A percentile compares a stretch with the other conserved stretches of the same genome.
phyloP scores from a whole-genome alignment of 2,888 invertebrate genomes.

The Polylopha cassiicola region DNA sequence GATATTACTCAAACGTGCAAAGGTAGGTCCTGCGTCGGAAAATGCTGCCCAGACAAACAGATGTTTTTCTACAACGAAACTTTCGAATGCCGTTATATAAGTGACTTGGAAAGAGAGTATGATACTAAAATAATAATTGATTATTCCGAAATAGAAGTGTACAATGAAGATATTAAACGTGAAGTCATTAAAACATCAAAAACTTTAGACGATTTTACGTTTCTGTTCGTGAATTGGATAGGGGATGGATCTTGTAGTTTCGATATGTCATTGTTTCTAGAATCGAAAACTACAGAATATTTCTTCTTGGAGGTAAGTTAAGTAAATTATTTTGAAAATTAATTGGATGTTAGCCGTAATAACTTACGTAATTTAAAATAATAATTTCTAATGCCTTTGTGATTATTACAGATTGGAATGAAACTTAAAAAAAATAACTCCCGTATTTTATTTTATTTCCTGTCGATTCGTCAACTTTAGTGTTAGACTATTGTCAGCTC shows the following conservation, averaged over 20 bases:
- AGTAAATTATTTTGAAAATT: no score
- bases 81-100: background rate
- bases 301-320: no score
- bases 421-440: no score
- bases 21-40: conserved; percentile 1
- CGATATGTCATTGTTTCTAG: conserved; percentile 1
- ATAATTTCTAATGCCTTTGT: no score
- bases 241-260: background rate
- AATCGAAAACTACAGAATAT: no score
- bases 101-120: background rate
- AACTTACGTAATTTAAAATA: no score
- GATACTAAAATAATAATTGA: background rate
- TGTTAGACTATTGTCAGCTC: no score
- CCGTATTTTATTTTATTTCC: no score
- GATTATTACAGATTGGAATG: no score
- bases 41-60: conserved; percentile 5
- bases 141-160: conserved; percentile 3
- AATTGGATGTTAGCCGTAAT: no score
- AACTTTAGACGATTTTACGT: background rate
- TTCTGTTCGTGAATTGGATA: background rate
- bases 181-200: background rate
- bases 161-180: conserved; percentile 2
- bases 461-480: no score
- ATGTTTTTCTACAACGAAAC: background rate
- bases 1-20: background rate